Conservation (phyloP, 2,113 vertebrate genomes). For the Camarhynchus parvulus region DNA sequence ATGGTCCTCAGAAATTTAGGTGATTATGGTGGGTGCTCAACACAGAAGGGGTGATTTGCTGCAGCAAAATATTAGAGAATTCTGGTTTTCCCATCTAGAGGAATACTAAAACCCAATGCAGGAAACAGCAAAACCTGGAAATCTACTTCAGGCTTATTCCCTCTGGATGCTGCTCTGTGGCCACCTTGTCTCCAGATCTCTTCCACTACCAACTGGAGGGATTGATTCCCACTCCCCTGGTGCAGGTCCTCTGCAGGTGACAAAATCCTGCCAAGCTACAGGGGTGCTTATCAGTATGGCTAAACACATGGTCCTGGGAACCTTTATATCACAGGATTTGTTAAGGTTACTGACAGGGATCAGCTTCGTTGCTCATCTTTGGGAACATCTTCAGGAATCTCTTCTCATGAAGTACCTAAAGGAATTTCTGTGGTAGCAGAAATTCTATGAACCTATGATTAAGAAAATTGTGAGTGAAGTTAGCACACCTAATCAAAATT, state of each 20-base stretch:
- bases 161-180: background rate
- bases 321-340: background rate
- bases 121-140: background rate
- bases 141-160: background rate
- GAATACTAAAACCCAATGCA: background rate
- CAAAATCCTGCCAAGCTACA: background rate
- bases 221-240: background rate
- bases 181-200: background rate
- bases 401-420: background rate
- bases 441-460: background rate
- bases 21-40: background rate
- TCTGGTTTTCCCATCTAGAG: background rate
- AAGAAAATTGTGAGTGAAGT: background rate
- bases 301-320: background rate
- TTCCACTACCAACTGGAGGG: background rate
- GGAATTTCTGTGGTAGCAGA: background rate
- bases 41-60: background rate
- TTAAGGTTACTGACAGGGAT: background rate
- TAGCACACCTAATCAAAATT: background rate
- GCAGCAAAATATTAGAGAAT: background rate
- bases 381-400: background rate
- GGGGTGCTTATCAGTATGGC: background rate
- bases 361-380: background rate
- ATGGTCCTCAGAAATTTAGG: background rate
- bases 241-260: background rate